These are phyloP conservation scores for Alosa sapidissima DNA, from an alignment of 2,797 vertebrate species.

Conservation along the genomic window DNA sequence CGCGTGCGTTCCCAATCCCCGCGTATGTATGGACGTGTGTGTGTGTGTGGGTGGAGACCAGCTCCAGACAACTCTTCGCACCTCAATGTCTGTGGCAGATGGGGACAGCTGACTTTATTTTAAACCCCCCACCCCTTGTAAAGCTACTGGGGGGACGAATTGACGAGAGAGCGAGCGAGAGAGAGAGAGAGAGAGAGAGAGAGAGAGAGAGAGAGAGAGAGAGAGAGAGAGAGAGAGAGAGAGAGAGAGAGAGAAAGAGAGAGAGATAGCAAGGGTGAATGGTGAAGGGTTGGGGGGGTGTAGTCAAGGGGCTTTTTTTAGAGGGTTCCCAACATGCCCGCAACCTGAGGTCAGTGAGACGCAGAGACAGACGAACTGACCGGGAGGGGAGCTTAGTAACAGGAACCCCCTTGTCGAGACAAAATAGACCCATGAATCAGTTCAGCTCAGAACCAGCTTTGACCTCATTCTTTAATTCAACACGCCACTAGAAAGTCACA, in stretches of 20 bases:
- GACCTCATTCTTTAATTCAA: background rate
- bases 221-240: conserved; percentile 51
- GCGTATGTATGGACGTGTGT: background rate
- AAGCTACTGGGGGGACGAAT: conserved; percentile 30
- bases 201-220: background rate
- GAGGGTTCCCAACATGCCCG: conserved; percentile 79
- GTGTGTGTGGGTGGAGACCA: conserved; percentile 74
- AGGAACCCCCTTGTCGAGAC: background rate
- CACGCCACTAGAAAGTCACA: background rate
- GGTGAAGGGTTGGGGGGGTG: conserved; percentile 47
- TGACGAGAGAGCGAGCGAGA: conserved; percentile 45
- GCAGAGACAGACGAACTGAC: conserved; percentile 30
- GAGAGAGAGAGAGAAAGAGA: conserved; percentile 48
- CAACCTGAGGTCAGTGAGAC: conserved; percentile 72
- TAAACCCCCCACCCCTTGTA: conserved; percentile 59
- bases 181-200: conserved; percentile 51
- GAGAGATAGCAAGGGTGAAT: conserved; percentile 51
- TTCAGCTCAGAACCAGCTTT: background rate
- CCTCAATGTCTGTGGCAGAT: conserved; percentile 69
- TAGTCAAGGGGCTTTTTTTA: conserved; percentile 77
- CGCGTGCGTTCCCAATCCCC: background rate
- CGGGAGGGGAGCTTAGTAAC: background rate
- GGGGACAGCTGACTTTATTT: conserved; percentile 86
- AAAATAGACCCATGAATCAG: background rate
- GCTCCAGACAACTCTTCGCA: conserved; percentile 77